These are phyloP conservation scores for Chiroxiphia lanceolata DNA, from an alignment of 2,797 vertebrate genomes.

Conservation along the genomic window DNA sequence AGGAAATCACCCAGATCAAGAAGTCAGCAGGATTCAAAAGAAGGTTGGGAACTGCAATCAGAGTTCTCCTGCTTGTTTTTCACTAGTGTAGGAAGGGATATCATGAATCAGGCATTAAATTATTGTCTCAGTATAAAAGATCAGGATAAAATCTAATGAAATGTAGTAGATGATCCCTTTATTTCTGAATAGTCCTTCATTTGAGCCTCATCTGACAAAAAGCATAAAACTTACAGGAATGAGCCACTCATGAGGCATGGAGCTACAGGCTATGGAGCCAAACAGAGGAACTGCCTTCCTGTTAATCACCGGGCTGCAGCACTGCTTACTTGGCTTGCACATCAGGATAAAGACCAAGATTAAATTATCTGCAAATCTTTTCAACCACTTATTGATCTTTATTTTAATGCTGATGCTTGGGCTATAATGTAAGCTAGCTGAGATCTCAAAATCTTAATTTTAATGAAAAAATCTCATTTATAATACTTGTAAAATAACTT, in stretches of 20 bases:
- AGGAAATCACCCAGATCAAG: neutral
- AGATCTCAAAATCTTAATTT: neutral
- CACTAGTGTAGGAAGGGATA: neutral
- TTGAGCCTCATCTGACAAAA: neutral
- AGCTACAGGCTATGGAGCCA: fast-evolving
- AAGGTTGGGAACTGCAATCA: neutral
- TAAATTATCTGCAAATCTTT: neutral
- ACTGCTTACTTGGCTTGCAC: neutral
- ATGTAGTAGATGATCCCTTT: neutral
- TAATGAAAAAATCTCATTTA: neutral
- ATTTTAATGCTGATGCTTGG: neutral
- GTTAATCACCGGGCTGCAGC: neutral
- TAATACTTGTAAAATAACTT: neutral
- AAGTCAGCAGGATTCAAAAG: neutral
- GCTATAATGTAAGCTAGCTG: neutral
- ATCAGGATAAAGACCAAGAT: neutral
- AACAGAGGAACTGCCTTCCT: neutral
- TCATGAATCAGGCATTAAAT: neutral
- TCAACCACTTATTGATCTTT: neutral
- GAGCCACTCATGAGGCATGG: fast-evolving
- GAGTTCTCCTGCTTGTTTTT: neutral
- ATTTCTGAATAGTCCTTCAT: neutral
- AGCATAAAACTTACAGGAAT: neutral
- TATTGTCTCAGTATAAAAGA: neutral
- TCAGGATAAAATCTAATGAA: neutral